Base-by-base conservation (phyloP, 2,113 vertebrate species). In the Solea senegalensis region DNA sequence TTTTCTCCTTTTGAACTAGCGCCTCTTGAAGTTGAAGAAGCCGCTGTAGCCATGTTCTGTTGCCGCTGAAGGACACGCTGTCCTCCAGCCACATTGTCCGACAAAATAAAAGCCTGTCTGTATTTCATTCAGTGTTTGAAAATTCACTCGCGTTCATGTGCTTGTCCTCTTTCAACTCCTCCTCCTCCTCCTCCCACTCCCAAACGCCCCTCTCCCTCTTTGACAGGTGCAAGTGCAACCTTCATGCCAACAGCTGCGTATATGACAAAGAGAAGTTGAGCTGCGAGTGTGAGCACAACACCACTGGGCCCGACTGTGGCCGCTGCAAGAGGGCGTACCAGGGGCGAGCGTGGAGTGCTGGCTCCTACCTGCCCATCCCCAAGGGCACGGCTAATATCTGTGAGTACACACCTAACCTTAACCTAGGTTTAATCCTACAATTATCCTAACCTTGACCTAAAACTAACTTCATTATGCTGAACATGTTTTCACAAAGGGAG, bases 361-460 rank as follows among this genome's bases (percentile, higher is more conserved):
- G 98, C 78, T 99, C 97, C 21, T 99, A 99, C 76, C 96, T 99
- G 72, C 97, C 98, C 76, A 99, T 99, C 86, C 97, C 98, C 72
- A 99, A 98, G 86, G 98, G 98, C 93, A 99, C 98, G 9, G 97
- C 97, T 74, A 99, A 99, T 95, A 96, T 96, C 94, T 99, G 98
- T 98, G 94, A 99, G 98, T 98, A 94, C 28, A 72, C 67, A 66
- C 43, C 34, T 34, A 34, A 8, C 43, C 8, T 44, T 8, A 44
- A 44, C 43, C 8, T 44, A 44, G 43, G 43, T 4, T 44, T 44
- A 44, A 44, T 11, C 43, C 10, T 2, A 44, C 43, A 4, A 7
- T 44, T 9, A 44, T 44, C 43, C 49, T 50, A 16, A 21, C 9
- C 52, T 28, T 11, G 7, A 28, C 5, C 26, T 13, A 28, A 54